Evolutionary conservation across 2,888 invertebrate species (phyloP), one percentile per base, ranked within the genome.

Genomic region (Polymixis lichenea): DNA sequence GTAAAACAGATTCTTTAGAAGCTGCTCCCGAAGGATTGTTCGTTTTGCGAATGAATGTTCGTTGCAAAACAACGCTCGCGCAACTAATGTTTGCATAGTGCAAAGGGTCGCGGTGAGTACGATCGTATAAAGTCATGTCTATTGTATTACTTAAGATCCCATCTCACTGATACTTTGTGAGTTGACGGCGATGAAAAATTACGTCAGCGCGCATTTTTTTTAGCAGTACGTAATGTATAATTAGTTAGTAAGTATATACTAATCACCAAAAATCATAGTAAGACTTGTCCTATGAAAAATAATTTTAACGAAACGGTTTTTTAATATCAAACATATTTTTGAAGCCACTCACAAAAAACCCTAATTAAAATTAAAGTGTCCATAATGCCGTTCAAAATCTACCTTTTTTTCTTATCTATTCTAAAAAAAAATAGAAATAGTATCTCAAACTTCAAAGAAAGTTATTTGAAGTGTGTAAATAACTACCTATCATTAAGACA

Each of bases 401-500:
- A 43, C 38, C 38, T 43, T 55, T 6, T 28, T 64, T 17, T 25
- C 7, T 49, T 56, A 61, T 15, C n/a, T 49, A 32, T 62, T 43
- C 53, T n/a, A 38, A 55, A 49, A 2, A 8, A 3, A n/a, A 60
- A 58, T 58, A 58, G 15, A 75, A 75, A 66, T 62, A 6, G 22
- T 49, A 22, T 22, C 51, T 49, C 11, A 25, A 9, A 49, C 22
- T 0, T 6, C 3, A 3, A 53, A 46, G 53, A 15, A n/a, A 38
- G 6, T 28, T 6, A 61, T 56, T 53, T 56, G 6, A 53, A 53
- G 0, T 32, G 6, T 55, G 22, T 60, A 76, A 76, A 74, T 68
- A 68, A 22, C 56, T 28, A 3, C 19, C 56, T 28, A 3, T 51
- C 55, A 58, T 28, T 74, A 64, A 13, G 17, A n/a, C 38, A 32